A percentile compares a stretch with the other conserved stretches of the same genome.
phyloP scores from a whole-genome alignment of 2,888 invertebrate genomes.

The Scaptomyza tumidula region DNA sequence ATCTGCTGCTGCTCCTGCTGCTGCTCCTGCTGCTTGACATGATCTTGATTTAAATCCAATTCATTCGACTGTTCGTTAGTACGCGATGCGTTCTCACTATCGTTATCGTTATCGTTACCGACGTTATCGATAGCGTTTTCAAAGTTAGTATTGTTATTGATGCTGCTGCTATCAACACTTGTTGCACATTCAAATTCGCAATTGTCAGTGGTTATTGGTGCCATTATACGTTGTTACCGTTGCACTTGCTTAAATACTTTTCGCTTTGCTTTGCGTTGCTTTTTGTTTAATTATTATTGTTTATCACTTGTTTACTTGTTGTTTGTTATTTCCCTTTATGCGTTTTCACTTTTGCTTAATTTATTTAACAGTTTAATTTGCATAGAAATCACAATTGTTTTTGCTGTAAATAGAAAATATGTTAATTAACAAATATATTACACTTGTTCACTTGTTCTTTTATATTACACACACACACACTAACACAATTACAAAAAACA shows the following conservation, averaged over 20 bases:
- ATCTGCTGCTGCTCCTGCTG: constrained; percentile 82
- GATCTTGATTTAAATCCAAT: constrained; percentile 56
- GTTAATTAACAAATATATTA: constrained; percentile 12
- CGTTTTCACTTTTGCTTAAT: constrained; percentile 38
- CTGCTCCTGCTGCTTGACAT: constrained; percentile 52
- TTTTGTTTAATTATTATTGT: constrained; percentile 38
- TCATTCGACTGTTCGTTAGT: constrained; percentile 52
- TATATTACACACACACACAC: constrained; percentile 12
- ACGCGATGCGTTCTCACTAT: constrained; percentile 32
- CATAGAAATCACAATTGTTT: constrained; percentile 33
- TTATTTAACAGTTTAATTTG: constrained; percentile 52
- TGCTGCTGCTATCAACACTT: constrained; percentile 77
- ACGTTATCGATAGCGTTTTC: constrained; percentile 54
- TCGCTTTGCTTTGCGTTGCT: constrained; percentile 57
- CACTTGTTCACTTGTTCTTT: constrained; percentile 47
- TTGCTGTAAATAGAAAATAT: constrained; percentile 42
- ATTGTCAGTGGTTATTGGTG: constrained; percentile 84
- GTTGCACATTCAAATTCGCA: constrained; percentile 83
- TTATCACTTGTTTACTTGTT: constrained; percentile 28
- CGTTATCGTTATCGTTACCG: constrained; percentile 35
- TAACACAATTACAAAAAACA: constrained; percentile 14
- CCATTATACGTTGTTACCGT: constrained; percentile 83
- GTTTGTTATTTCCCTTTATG: not conserved
- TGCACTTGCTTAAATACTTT: constrained; percentile 72
- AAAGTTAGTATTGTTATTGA: constrained; percentile 51